Evolutionary conservation across 2,113 vertebrate genomes (phyloP).

Genomic region (mouse (Mus musculus)): GRCm39 chr16:20987001-20987500

Average conservation of each 20-base stretch:
- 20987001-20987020: neutral
- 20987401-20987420: neutral
- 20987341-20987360: neutral
- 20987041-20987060: neutral
- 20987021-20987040: neutral
- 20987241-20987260: neutral
- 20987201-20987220: neutral
- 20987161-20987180: neutral
- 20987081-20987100: neutral
- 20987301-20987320: neutral
- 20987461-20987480: neutral
- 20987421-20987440: neutral
- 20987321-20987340: neutral
- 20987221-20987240: constrained; percentile 11
- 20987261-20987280: neutral
- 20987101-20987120: neutral
- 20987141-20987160: neutral
- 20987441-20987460: neutral
- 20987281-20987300: neutral
- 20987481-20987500: neutral
- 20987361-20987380: neutral
- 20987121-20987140: neutral
- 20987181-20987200: neutral
- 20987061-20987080: neutral
- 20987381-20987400: neutral